Evolutionary conservation across 2,797 vertebrate species (phyloP).

Genomic region (Melanogrammus aeglefinus): DNA sequence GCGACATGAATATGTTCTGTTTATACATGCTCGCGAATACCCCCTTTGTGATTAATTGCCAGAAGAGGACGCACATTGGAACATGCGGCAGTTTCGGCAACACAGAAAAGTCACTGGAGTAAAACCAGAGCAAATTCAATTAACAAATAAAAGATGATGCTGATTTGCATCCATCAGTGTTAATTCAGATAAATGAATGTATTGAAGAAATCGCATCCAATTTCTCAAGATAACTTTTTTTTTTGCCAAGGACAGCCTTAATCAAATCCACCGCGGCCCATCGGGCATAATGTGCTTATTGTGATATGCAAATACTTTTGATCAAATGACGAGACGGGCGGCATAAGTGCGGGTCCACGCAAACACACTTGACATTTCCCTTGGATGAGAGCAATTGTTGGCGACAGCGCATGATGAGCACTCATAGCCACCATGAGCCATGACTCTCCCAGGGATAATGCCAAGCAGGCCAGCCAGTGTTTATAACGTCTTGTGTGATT

Average conservation of each 20-base stretch:
- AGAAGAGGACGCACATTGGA: background rate
- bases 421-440: constrained; percentile 14
- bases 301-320: constrained; percentile 48
- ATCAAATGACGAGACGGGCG: constrained; percentile 39
- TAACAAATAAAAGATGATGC: constrained; percentile 3
- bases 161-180: constrained; percentile 45
- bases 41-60: background rate
- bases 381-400: background rate
- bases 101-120: background rate
- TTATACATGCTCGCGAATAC: background rate
- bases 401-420: background rate
- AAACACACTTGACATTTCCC: constrained; percentile 19
- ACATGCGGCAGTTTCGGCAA: background rate
- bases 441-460: constrained; percentile 8
- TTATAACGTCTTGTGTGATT: background rate
- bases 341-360: constrained; percentile 26
- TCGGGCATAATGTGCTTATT: constrained; percentile 44
- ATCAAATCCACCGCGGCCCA: constrained; percentile 46
- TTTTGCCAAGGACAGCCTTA: constrained; percentile 27
- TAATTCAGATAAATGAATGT: constrained; percentile 46
- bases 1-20: background rate
- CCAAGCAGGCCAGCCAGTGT: background rate
- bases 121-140: background rate
- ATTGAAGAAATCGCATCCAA: constrained; percentile 42
- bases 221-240: constrained; percentile 38